Percentiles rank a stretch among this genome's conserved stretches.
These are phyloP conservation scores for Xenopus borealis DNA, from an alignment of 2,113 vertebrate genomes.

Conservation along the genomic window DNA sequence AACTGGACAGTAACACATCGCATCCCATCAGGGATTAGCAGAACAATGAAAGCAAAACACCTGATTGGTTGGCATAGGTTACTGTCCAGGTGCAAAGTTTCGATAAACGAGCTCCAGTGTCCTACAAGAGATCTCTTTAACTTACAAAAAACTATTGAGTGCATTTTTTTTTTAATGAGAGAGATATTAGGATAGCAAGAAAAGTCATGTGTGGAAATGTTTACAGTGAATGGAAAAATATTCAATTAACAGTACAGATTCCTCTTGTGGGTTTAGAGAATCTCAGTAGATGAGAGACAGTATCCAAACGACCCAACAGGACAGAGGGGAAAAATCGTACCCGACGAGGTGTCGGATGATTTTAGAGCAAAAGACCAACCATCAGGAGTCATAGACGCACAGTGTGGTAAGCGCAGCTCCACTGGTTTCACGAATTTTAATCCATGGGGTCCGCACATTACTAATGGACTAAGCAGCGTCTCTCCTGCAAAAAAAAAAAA, in stretches of 20 bases:
- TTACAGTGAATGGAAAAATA: conserved; percentile 61
- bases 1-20: too few species aligned
- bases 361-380: conserved; percentile 99
- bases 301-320: conserved; percentile 84
- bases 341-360: conserved; percentile 99
- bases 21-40: too few species aligned
- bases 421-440: conserved; percentile 98
- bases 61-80: too few species aligned
- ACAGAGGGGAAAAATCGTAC: conserved; percentile 96
- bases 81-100: too few species aligned
- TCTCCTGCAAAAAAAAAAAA: conserved; percentile 70
- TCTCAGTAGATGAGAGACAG: conserved; percentile 67
- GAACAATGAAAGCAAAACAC: too few species aligned
- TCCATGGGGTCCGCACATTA: conserved; percentile 98
- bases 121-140: too few species aligned
- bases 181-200: too few species aligned
- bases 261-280: conserved; percentile 51
- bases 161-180: not conserved
- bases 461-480: conserved; percentile 94
- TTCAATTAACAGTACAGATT: conserved; percentile 38
- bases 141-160: too few species aligned
- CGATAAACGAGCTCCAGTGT: too few species aligned
- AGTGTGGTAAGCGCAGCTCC: conserved; percentile 97
- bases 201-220: conserved; percentile 49
- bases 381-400: conserved; percentile 99